phyloP scores from a whole-genome alignment of 2,113 vertebrate species.

The Nothocercus julius region DNA sequence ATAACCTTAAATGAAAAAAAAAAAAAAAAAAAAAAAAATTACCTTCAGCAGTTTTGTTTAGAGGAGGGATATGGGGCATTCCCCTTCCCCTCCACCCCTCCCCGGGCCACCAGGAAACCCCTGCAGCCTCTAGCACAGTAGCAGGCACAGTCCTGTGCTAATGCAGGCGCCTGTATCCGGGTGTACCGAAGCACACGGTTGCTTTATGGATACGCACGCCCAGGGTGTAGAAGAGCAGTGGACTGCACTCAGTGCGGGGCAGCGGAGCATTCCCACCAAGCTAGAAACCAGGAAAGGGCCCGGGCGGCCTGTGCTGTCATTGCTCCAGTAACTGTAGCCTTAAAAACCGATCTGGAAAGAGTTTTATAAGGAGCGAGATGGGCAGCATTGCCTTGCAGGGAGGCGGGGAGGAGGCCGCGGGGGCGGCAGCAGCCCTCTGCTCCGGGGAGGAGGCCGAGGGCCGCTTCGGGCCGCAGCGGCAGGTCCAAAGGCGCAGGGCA shows the following conservation, averaged over 20 bases:
- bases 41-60: neutral
- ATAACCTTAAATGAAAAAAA: conserved; percentile 78
- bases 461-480: too few relatives aligned
- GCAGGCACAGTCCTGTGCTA: rapidly evolving
- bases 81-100: neutral
- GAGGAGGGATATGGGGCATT: neutral
- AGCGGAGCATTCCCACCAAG: neutral
- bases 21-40: neutral
- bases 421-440: neutral
- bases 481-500: too few relatives aligned
- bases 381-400: neutral
- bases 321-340: neutral
- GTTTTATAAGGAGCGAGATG: neutral
- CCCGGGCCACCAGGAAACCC: neutral
- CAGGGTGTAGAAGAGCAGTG: neutral
- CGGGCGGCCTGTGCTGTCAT: neutral
- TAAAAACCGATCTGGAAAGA: neutral
- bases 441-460: neutral
- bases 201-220: neutral
- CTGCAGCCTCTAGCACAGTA: rapidly evolving
- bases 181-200: neutral
- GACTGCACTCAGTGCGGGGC: neutral
- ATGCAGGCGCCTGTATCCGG: neutral
- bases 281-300: neutral
- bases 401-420: neutral